phyloP scores from a whole-genome alignment of 2,888 invertebrate species.

The Theodoxus fluviatilis region DNA sequence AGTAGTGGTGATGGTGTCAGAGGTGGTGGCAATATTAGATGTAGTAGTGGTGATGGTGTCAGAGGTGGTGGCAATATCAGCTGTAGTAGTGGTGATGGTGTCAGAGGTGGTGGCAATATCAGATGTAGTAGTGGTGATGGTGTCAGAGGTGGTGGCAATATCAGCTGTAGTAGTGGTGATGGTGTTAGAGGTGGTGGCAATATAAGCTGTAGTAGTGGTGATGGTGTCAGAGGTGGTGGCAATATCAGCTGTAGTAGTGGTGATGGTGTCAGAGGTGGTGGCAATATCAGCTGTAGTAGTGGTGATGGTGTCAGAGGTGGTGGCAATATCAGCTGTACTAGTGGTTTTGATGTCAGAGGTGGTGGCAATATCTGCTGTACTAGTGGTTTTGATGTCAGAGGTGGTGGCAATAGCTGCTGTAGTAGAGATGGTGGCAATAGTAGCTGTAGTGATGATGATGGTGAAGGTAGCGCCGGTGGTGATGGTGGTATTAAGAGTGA shows the following conservation, averaged over 20 bases:
- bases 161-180: conserved; percentile 1
- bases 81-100: background rate
- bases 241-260: background rate
- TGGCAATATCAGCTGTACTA: background rate
- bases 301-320: conserved; percentile 9
- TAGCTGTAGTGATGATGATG: background rate
- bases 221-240: background rate
- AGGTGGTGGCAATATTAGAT: background rate
- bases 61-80: background rate
- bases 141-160: background rate
- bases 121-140: background rate
- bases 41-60: background rate
- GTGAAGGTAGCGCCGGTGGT: background rate
- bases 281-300: conserved; percentile 3
- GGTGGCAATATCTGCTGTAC: background rate
- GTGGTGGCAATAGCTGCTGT: conserved; percentile 10
- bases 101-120: background rate
- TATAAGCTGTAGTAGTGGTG: background rate
- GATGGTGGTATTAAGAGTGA: background rate
- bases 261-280: background rate
- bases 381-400: background rate
- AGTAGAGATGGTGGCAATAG: background rate
- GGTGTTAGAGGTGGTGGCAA: background rate
- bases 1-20: background rate
- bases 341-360: background rate